phyloP scores from a whole-genome alignment of 30 jellyfish, hydroid and myxozoan genomes.

The Sanderia malayensis region DNA sequence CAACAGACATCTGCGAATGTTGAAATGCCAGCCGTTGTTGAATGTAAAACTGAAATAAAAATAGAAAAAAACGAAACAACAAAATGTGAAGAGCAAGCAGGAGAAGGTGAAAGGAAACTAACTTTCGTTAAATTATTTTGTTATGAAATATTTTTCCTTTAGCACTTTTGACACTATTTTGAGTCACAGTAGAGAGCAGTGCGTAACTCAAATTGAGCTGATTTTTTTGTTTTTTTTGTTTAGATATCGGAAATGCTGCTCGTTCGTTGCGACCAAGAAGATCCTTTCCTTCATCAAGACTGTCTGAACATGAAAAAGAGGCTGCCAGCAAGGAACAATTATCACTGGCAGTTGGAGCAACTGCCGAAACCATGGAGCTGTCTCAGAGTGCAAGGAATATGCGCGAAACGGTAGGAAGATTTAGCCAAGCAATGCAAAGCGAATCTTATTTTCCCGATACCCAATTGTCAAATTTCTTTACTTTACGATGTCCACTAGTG shows the following conservation, averaged over 20 bases:
- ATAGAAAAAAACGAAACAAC: neutral
- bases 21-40: neutral
- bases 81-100: neutral
- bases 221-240: neutral
- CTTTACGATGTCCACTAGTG: too few relatives aligned
- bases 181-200: too few relatives aligned
- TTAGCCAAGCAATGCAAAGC: too few relatives aligned
- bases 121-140: too few relatives aligned
- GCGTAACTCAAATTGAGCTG: too few relatives aligned
- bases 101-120: neutral
- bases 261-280: conserved; percentile 59
- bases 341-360: conserved; percentile 48
- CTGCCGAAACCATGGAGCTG: conserved; percentile 35
- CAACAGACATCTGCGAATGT: neutral
- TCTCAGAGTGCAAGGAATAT: neutral
- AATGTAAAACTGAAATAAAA: neutral
- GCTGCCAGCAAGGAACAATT: conserved; percentile 26
- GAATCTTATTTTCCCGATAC: too few relatives aligned
- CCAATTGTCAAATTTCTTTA: too few relatives aligned
- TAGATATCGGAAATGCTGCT: conserved; percentile 9
- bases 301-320: neutral
- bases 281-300: conserved; percentile 8
- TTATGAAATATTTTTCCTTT: too few relatives aligned
- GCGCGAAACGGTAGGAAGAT: neutral
- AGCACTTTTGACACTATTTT: too few relatives aligned